Base-by-base conservation (phyloP, 1,140 invertebrate species). In the Drosophila tropicalis region DNA sequence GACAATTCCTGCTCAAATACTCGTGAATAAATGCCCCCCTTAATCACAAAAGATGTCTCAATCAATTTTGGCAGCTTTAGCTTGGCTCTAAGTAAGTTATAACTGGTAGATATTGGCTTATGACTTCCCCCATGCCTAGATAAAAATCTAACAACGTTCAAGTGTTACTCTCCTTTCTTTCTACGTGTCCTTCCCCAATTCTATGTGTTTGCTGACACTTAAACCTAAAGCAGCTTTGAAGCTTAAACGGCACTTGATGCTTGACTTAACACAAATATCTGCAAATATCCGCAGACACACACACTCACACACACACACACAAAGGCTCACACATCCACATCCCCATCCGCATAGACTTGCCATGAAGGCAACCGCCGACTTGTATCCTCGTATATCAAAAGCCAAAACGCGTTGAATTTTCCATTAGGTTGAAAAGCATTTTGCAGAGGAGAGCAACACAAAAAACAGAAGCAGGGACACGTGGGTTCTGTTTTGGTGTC, bases 381-480 rank as follows among this genome's bases (percentile, higher is more conserved):
- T 12, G 36, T 39, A 39, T 39, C 63, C 65, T 72, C 75, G 68
- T 71, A 72, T 68, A 78, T 70, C 66, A 86, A 70, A 76, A 76
- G 67, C 63, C 34, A 70, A 67, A 81, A 62, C 67, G 73, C 73
- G 74, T 79, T 83, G 83, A 71, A 67, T 83, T 87, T 86, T 87
- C 83, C 79, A 86, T 87, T 86, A 86, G 62, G 69, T 73, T 87
- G 70, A 87, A 87, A 82, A 82, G 83, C 79, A 82, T 79, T 86
- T 66, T 69, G 7, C 34, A 25, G 22, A 25, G 22, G 22, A 25
- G 22, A 25, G 22, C 22, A 25, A 25, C 22, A 51, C 57, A 75
- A 68, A 70, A 39, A 39, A 39, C 10, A 72, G 55, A 56, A 47
- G 29, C 29, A 29, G 5, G 5, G 65, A 67, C 83, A 79, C 76